Percentiles rank a stretch among this genome's conserved stretches.
Evolutionary conservation across 1,140 invertebrate genomes (phyloP).

Genomic region (Manduca sexta): DNA sequence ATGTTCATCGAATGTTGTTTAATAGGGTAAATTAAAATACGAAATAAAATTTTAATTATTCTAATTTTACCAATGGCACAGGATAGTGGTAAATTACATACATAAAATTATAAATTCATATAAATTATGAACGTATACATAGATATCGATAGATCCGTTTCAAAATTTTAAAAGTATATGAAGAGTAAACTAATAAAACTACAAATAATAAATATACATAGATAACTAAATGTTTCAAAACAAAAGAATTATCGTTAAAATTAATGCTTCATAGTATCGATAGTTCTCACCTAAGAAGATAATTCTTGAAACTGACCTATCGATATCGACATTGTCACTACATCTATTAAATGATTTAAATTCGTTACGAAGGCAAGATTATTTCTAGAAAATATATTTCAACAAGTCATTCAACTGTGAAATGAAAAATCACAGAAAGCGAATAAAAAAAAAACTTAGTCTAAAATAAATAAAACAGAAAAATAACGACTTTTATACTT

Average conservation of each 20-base stretch:
- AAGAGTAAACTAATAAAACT: no score
- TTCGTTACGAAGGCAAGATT: constrained; percentile 20
- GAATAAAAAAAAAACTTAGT: constrained; percentile 7
- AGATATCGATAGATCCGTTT: no score
- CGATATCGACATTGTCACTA: background rate
- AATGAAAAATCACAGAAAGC: constrained; percentile 16
- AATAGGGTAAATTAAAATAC: no score
- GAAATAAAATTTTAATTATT: no score
- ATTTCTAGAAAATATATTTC: constrained; percentile 2
- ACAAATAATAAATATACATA: no score
- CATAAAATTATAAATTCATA: no score
- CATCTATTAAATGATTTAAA: constrained; percentile 3
- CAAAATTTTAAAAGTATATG: no score
- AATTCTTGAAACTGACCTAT: background rate
- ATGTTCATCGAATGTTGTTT: background rate
- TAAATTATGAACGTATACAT: no score
- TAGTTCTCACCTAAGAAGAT: background rate
- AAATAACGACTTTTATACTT: background rate
- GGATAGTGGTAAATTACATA: no score
- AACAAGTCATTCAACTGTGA: constrained; percentile 2
- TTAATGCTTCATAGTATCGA: no score
- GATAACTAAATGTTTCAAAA: no score
- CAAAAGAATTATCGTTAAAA: background rate
- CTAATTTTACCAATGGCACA: no score
- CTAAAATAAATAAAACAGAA: constrained; percentile 16